These are phyloP conservation scores for Tamias sibiricus DNA, from an alignment of 2,113 vertebrate genomes.

Conservation along the genomic window DNA sequence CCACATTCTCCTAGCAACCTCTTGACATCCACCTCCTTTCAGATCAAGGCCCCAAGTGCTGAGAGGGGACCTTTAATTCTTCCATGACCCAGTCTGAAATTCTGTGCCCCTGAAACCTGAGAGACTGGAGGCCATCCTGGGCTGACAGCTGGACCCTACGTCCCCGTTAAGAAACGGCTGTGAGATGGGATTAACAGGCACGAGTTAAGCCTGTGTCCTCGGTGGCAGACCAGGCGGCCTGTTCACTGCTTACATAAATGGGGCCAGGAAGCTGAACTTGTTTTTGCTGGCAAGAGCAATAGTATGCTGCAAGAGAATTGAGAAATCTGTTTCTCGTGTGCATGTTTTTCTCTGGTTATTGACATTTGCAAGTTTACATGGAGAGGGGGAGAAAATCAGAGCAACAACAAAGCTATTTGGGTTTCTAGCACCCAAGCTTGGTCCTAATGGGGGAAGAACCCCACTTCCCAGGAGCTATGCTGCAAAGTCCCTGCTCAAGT, in stretches of 20 bases:
- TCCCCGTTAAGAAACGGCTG: neutral
- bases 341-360: slow-evolving; percentile 58
- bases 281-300: slow-evolving; percentile 69
- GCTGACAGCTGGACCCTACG: neutral
- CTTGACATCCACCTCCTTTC: neutral
- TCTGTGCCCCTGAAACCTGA: neutral
- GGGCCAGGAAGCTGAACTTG: slow-evolving; percentile 70
- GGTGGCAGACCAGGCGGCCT: neutral
- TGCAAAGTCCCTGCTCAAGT: neutral
- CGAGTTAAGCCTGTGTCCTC: neutral
- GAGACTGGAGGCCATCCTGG: neutral
- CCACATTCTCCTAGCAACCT: neutral
- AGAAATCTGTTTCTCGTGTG: slow-evolving; percentile 53
- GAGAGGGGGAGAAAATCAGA: neutral
- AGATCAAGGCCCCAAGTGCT: neutral
- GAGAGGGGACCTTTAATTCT: neutral
- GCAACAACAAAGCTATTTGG: neutral
- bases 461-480: neutral
- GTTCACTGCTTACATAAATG: slow-evolving; percentile 57
- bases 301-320: slow-evolving; percentile 36
- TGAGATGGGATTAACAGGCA: slow-evolving; percentile 52
- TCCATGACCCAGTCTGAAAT: neutral
- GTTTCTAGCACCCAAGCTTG: neutral
- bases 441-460: neutral
- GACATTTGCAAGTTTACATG: slow-evolving; percentile 57